Evolutionary conservation across 1,140 invertebrate genomes (phyloP).

Genomic region (Caerostris darwini): DNA sequence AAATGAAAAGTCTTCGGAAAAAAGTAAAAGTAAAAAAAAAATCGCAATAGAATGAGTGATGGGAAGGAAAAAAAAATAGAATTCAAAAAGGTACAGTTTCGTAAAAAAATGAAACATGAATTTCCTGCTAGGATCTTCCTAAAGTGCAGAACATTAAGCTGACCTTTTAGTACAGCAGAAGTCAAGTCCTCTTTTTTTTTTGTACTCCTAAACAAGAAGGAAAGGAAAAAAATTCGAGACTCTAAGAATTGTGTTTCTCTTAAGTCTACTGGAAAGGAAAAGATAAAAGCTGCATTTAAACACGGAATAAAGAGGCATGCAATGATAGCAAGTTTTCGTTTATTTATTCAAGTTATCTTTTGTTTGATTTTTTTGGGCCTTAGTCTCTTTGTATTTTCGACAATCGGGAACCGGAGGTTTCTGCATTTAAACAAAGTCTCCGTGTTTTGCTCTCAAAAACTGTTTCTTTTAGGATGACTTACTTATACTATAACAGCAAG

Average conservation of each 20-base stretch:
- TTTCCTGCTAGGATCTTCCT: background rate
- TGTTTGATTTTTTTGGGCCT: background rate
- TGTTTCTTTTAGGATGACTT: background rate
- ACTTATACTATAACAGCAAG: background rate
- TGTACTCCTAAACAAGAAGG: background rate
- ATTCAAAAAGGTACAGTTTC: background rate
- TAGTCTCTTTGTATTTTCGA: background rate
- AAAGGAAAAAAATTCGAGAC: background rate
- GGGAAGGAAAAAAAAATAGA: background rate
- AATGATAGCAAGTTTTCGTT: background rate
- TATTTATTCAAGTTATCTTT: background rate
- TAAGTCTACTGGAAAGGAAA: background rate
- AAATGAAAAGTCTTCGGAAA: background rate
- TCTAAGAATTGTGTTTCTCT: background rate
- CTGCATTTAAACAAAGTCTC: background rate
- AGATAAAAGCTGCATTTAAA: background rate
- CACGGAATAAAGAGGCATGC: background rate
- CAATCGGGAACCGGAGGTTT: background rate
- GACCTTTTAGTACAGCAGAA: conserved; percentile 26
- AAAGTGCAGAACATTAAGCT: conserved; percentile 16
- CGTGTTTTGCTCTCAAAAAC: background rate
- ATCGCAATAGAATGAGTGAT: background rate
- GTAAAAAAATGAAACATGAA: background rate
- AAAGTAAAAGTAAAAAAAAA: background rate
- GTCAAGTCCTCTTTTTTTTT: background rate